Percentiles rank a stretch among this genome's conserved stretches.
These are phyloP conservation scores for Orthonevra nobilis DNA, from an alignment of 2,888 invertebrate species.

Conservation along the genomic window DNA sequence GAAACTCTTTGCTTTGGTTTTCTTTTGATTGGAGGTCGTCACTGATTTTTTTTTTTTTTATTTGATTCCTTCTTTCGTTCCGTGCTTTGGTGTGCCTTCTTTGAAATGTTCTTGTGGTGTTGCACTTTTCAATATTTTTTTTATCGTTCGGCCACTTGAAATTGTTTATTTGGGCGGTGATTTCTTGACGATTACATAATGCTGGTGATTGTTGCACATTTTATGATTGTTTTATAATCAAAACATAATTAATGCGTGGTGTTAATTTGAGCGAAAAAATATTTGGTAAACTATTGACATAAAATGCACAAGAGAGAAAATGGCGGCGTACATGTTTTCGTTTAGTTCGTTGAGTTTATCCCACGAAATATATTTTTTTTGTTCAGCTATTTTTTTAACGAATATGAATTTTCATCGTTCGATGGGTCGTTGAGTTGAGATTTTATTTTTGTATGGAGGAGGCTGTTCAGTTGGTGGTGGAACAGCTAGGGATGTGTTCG, in stretches of 20 bases:
- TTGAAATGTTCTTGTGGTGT: conserved; percentile 64
- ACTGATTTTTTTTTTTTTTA: conserved; percentile 51
- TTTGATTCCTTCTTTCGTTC: conserved; percentile 57
- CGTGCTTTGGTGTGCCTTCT: conserved; percentile 60
- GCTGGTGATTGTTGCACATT: conserved; percentile 69
- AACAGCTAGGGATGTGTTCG: conserved; percentile 5
- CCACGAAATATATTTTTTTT: conserved; percentile 65
- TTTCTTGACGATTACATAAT: conserved; percentile 72
- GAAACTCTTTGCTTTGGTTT: conserved; percentile 59
- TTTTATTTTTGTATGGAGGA: neutral
- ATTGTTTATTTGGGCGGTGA: conserved; percentile 57
- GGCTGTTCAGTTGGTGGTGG: conserved; percentile 13
- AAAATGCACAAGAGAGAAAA: conserved; percentile 75
- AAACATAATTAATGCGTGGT: conserved; percentile 66
- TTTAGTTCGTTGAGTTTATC: conserved; percentile 72
- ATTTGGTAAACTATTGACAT: conserved; percentile 74
- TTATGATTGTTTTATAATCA: conserved; percentile 67
- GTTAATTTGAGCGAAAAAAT: conserved; percentile 58
- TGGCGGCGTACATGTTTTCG: conserved; percentile 74
- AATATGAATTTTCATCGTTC: neutral
- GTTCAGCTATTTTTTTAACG: conserved; percentile 13
- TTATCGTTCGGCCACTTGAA: conserved; percentile 49
- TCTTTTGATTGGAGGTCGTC: conserved; percentile 70
- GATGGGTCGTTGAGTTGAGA: conserved; percentile 13
- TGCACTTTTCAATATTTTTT: conserved; percentile 58